phyloP scores from a whole-genome alignment of 2,888 invertebrate genomes.

The Gryllus longicercus region DNA sequence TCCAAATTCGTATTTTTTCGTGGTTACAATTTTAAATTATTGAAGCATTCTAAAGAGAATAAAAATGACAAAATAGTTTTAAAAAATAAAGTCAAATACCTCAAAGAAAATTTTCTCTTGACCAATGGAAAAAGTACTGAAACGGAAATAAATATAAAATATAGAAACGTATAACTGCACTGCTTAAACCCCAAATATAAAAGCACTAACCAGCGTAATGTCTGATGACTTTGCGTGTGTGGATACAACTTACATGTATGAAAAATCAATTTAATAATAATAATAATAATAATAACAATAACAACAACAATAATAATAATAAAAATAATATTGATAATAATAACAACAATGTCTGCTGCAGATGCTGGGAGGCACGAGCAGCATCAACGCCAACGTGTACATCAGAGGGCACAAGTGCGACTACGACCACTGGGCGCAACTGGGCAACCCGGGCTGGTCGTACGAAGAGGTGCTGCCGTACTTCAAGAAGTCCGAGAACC shows the following conservation, averaged over 20 bases:
- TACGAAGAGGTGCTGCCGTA: constrained; percentile 50
- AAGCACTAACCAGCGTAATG: no score
- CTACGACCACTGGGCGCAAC: constrained; percentile 49
- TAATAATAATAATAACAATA: not conserved
- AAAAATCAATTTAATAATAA: not conserved
- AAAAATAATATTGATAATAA: no score
- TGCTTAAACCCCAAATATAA: no score
- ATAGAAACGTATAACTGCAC: no score
- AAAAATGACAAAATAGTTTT: no score
- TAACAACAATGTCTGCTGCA: constrained; percentile 27
- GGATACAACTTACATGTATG: not conserved
- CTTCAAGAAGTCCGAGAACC: constrained; percentile 38
- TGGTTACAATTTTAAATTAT: no score
- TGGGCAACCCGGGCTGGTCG: constrained; percentile 49
- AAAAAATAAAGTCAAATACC: no score
- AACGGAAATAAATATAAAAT: no score
- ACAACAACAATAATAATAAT: not conserved
- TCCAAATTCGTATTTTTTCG: no score
- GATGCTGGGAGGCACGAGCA: constrained; percentile 49
- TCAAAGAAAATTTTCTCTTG: no score
- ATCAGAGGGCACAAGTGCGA: constrained; percentile 49
- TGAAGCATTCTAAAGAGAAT: no score
- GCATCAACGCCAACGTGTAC: constrained; percentile 51
- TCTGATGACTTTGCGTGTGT: not conserved
- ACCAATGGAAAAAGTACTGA: no score